phyloP scores from a whole-genome alignment of 2,797 vertebrate genomes.

The Gallinago solitaria region DNA sequence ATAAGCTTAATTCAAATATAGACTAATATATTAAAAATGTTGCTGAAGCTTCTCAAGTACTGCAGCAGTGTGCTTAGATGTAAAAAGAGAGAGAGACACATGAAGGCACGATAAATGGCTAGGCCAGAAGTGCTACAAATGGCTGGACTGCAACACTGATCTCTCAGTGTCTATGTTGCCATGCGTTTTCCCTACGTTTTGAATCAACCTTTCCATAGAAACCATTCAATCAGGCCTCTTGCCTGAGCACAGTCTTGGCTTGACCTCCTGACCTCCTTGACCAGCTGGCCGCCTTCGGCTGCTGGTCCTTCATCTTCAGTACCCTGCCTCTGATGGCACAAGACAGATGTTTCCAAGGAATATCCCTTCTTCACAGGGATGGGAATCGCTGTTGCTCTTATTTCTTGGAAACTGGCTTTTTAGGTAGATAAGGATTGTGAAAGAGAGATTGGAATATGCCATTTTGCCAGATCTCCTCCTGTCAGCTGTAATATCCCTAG shows the following conservation, averaged over 20 bases:
- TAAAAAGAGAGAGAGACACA: not conserved
- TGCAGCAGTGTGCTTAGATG: not conserved
- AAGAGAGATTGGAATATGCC: not conserved
- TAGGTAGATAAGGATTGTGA: not conserved
- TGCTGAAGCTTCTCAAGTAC: not conserved
- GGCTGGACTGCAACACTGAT: not conserved
- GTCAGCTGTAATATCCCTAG: not conserved
- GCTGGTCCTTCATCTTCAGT: not conserved
- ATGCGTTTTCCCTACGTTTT: not conserved
- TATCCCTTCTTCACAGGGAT: not conserved
- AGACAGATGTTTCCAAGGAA: not conserved
- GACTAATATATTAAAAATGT: not conserved
- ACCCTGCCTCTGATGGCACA: not conserved
- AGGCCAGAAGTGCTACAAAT: not conserved
- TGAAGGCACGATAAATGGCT: not conserved
- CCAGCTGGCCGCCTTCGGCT: not conserved
- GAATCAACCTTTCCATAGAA: not conserved
- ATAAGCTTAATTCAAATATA: not conserved
- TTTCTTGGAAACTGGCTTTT: not conserved
- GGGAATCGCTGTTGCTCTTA: not conserved
- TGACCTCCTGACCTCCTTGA: not conserved
- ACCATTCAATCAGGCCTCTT: not conserved
- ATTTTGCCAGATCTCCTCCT: not conserved
- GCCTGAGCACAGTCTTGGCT: not conserved
- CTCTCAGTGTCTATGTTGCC: not conserved